A percentile compares a stretch with the other conserved stretches of the same genome.
Conservation (phyloP, 2,113 vertebrate species). For the Puffinus mauretanicus region DNA sequence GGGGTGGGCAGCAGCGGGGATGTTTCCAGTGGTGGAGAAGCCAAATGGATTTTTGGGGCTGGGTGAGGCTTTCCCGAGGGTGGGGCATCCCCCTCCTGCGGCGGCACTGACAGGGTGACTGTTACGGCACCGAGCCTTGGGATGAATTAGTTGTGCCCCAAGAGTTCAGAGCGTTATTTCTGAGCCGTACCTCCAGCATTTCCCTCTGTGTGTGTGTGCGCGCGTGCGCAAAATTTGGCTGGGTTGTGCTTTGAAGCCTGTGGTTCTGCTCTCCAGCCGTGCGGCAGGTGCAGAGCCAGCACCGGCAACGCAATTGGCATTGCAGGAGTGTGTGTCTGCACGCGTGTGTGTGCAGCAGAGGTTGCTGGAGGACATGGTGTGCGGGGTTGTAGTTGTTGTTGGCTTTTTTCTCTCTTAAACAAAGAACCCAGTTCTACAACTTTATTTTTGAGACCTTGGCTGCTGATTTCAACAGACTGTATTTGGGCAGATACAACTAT, state of each 20-base stretch:
- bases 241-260: not conserved
- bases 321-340: not conserved
- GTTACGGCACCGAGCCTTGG: not conserved
- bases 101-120: not conserved
- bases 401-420: not conserved
- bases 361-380: not conserved
- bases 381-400: not conserved
- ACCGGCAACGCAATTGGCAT: not conserved
- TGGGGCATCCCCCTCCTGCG: no score
- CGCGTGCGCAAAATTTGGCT: not conserved
- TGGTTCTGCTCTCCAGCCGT: not conserved
- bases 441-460: not conserved
- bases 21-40: conserved; percentile 27
- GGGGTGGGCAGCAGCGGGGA: conserved; percentile 71
- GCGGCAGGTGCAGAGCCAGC: not conserved
- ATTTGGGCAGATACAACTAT: not conserved
- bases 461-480: not conserved
- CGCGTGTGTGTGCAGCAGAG: no score
- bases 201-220: not conserved
- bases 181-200: not conserved
- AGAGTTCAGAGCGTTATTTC: not conserved
- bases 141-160: not conserved
- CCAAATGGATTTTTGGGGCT: conserved; percentile 42
- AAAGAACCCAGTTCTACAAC: not conserved
- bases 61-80: not conserved